phyloP scores from a whole-genome alignment of 2,797 vertebrate genomes.

The Fratercula arctica region DNA sequence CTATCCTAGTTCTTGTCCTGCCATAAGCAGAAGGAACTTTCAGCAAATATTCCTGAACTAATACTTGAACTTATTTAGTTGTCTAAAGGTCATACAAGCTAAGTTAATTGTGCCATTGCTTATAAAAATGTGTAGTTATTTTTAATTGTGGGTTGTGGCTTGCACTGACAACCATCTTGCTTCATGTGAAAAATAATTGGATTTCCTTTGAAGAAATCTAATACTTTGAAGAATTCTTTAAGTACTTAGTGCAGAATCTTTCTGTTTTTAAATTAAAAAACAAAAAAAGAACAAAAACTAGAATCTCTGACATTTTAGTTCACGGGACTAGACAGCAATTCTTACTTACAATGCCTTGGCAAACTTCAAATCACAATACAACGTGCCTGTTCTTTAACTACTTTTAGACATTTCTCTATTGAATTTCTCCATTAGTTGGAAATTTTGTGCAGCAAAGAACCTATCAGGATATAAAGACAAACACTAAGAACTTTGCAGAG shows the following conservation, averaged over 20 bases:
- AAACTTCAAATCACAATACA: background rate
- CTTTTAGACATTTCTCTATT: background rate
- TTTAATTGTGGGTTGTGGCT: background rate
- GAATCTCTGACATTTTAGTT: background rate
- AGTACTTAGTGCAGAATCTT: background rate
- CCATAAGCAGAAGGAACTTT: background rate
- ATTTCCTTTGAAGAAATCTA: background rate
- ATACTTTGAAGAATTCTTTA: background rate
- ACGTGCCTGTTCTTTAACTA: background rate
- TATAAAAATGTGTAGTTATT: background rate
- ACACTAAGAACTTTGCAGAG: background rate
- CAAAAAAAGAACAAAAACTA: background rate
- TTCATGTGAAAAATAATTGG: background rate
- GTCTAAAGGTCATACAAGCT: background rate
- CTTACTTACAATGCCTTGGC: background rate
- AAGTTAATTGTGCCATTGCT: background rate
- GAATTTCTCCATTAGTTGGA: background rate
- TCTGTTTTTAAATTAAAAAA: background rate
- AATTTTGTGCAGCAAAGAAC: background rate
- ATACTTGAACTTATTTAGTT: background rate
- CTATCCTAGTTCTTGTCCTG: background rate
- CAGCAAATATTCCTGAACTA: background rate
- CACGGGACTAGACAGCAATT: background rate
- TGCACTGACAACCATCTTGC: background rate
- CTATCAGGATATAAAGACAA: background rate